phyloP scores from a whole-genome alignment of 2,888 invertebrate species.

The Herminia tarsipennalis region DNA sequence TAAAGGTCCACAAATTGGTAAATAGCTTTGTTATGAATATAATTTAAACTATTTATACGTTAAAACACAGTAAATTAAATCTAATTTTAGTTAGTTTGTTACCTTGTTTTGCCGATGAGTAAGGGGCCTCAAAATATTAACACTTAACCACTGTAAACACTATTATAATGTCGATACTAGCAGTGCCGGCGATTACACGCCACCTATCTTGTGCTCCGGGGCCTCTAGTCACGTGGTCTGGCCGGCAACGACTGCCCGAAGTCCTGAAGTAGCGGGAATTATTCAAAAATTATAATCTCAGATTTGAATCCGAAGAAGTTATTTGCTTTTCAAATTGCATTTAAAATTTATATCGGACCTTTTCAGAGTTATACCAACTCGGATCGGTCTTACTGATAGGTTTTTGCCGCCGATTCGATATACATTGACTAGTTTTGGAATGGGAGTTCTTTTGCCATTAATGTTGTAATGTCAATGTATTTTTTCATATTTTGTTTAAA shows the following conservation, averaged over 20 bases:
- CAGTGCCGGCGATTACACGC: constrained; percentile 1
- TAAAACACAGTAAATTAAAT: not conserved
- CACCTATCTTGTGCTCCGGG: constrained; percentile 3
- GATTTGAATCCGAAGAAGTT: constrained; percentile 35
- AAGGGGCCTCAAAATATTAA: not conserved
- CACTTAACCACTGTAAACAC: not conserved
- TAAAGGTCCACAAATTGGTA: too few species aligned
- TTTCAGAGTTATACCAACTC: constrained; percentile 37
- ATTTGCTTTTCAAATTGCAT: constrained; percentile 41
- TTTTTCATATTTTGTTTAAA: not conserved
- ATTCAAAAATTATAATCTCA: constrained; percentile 46
- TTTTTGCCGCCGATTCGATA: not conserved
- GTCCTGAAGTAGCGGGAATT: constrained; percentile 19
- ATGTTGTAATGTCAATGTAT: not conserved
- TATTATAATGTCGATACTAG: not conserved
- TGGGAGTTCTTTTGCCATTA: not conserved
- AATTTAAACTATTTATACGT: not conserved
- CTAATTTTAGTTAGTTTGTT: not conserved
- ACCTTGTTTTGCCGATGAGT: not conserved
- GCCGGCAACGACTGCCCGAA: constrained; percentile 50
- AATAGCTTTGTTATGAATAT: not conserved
- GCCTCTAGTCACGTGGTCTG: constrained; percentile 56
- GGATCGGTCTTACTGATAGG: not conserved
- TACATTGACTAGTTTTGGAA: not conserved
- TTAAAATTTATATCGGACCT: constrained; percentile 40